Base-by-base conservation (phyloP, 2,888 invertebrate genomes). In the Mactromeris polynyma region DNA sequence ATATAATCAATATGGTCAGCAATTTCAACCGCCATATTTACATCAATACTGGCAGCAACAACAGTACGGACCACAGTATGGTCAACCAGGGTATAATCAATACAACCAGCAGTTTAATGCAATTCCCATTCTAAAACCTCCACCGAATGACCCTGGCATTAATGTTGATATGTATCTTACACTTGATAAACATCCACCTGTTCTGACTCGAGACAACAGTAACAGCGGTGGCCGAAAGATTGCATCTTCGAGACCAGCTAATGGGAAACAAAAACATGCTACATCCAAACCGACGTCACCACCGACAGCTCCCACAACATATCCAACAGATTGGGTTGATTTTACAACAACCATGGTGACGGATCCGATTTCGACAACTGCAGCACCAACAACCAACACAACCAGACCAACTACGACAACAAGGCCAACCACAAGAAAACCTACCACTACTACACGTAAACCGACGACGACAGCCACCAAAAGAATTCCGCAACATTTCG, bases 151-250 rank as follows among this genome's bases (percentile, higher is more conserved):
- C 19, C 31, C 33, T 3, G 14, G 14, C 36, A 17, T 33, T 4
- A 73, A 73, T 19, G 26, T 1, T 73, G 82, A 69, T 40, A 40
- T 69, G 64, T 69, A 82, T 82, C 40, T 82, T 21, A 82, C 40
- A 4, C 38, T 69, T 17, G 40, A 40, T 7, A 82, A 82, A 82
- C 82, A 82, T 40, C 82, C 82, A 31, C 82, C 82, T 26, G 26
- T 82, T n/a, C 26, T 82, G n/a, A 82, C 69, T 19, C 64, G 82
- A 38, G 26, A 38, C 40, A 69, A 26, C 38, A 21, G 17, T 11
- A 11, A 7, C 38, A n/a, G n/a, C 21, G n/a, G 26, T 40, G 42
- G 42, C n/a, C 38, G 73, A 73, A 73, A 33, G 19, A 73, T 73
- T 19, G 7, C 36, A 11, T 73, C 73, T 19, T 73, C 73, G 31